Percentiles rank a stretch among this genome's conserved stretches.
Evolutionary conservation across 2,113 vertebrate genomes (phyloP).

Genomic region (Notothenia rossii): DNA sequence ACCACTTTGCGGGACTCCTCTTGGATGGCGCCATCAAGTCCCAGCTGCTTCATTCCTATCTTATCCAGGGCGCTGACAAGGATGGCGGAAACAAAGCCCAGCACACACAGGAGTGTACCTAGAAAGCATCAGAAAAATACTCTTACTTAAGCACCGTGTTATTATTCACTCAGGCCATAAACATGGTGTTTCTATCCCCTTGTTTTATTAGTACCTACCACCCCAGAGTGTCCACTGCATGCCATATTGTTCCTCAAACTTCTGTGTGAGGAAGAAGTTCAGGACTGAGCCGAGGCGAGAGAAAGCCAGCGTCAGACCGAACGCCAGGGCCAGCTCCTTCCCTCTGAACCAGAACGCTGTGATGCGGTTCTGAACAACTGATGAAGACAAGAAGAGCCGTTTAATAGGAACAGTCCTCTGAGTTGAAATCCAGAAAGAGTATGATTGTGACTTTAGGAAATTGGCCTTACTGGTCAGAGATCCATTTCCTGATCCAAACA

Average conservation of each 20-base stretch:
- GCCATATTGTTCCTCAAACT: conserved; percentile 83
- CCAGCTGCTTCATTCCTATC: conserved; percentile 86
- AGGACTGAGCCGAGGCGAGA: conserved; percentile 87
- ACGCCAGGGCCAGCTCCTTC: conserved; percentile 88
- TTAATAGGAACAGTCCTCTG: neutral
- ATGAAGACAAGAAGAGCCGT: neutral
- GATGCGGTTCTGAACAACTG: conserved; percentile 89
- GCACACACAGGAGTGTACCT: conserved; percentile 85
- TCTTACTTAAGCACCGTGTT: neutral
- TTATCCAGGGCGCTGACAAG: conserved; percentile 84
- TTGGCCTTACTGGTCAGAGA: conserved; percentile 84
- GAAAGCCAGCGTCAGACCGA: conserved; percentile 86
- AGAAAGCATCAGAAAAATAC: neutral
- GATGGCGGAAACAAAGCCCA: conserved; percentile 85
- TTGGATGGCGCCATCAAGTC: conserved; percentile 84
- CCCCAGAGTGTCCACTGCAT: conserved; percentile 89
- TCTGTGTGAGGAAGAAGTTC: conserved; percentile 89
- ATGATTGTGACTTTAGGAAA: neutral
- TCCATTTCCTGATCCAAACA: conserved; percentile 88
- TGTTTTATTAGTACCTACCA: conserved; percentile 67
- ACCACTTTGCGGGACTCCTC: conserved; percentile 88
- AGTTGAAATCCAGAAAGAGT: neutral
- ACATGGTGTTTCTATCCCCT: accelerated
- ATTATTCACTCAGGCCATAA: neutral
- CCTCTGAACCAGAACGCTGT: conserved; percentile 89